phyloP scores from a whole-genome alignment of 2,888 invertebrate genomes.

The Penaeus monodon region DNA sequence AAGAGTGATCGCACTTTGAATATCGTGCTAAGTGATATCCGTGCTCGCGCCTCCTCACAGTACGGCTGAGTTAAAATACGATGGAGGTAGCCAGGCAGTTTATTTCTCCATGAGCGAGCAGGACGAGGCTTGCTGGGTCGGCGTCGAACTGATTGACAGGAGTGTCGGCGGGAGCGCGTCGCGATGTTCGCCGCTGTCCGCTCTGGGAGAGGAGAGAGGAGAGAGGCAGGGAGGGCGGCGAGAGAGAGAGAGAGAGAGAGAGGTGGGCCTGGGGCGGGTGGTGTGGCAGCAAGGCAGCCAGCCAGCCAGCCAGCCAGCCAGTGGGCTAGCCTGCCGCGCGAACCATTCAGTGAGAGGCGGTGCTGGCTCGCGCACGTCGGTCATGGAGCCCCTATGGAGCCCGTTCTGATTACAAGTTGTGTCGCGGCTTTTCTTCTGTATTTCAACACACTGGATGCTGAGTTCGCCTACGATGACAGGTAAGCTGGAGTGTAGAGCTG shows the following conservation, averaged over 20 bases:
- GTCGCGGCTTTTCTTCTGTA: slow-evolving; percentile 70
- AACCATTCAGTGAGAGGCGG: slow-evolving; percentile 58
- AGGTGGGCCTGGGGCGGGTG: slow-evolving; percentile 48
- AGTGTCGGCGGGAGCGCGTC: slow-evolving; percentile 29
- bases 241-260: slow-evolving; percentile 31
- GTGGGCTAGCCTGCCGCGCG: slow-evolving; percentile 41
- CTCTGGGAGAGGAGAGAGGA: slow-evolving; percentile 15
- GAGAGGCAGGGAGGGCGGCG: slow-evolving; percentile 19
- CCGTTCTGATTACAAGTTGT: slow-evolving; percentile 66
- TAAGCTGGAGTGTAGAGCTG: slow-evolving; percentile 67
- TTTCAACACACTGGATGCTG: slow-evolving; percentile 71
- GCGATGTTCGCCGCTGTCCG: slow-evolving; percentile 13
- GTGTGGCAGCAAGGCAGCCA: slow-evolving; percentile 29
- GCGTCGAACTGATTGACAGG: slow-evolving; percentile 51
- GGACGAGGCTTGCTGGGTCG: slow-evolving; percentile 28
- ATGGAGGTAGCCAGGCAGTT: neutral
- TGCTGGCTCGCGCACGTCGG: slow-evolving; percentile 62
- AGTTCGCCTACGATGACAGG: slow-evolving; percentile 73
- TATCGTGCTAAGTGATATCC: too few species aligned
- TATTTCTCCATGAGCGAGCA: slow-evolving; percentile 21
- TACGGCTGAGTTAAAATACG: too few species aligned
- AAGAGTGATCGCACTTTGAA: too few species aligned
- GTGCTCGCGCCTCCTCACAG: too few species aligned
- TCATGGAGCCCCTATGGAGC: slow-evolving; percentile 66
- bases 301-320: slow-evolving; percentile 48